Percentiles rank a stretch among this genome's conserved stretches.
Conservation (phyloP, 2,113 vertebrate species). For the Natator depressus region DNA sequence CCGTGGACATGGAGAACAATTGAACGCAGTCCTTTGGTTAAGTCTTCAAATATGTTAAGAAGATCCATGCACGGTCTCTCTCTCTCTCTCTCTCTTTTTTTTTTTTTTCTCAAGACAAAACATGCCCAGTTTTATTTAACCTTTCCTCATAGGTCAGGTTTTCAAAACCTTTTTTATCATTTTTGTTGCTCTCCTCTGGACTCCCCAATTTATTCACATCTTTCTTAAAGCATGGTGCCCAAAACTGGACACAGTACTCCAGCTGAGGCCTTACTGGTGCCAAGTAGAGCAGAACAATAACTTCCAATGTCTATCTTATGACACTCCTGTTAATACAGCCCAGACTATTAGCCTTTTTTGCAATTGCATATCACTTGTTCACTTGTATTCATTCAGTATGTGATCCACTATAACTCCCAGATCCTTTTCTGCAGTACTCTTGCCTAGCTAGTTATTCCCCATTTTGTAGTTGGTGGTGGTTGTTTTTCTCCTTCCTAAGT, state of each 20-base stretch:
- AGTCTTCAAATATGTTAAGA: not conserved
- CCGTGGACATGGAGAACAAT: not conserved
- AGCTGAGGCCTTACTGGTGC: not conserved
- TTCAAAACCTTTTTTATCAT: not conserved
- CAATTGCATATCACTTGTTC: not conserved
- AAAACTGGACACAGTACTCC: not conserved
- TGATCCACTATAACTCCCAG: no score
- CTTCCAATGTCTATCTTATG: not conserved
- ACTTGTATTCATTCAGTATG: not conserved
- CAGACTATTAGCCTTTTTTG: not conserved
- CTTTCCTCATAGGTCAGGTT: not conserved
- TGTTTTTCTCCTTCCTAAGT: not conserved
- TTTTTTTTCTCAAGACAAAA: not conserved
- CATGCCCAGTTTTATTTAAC: not conserved
- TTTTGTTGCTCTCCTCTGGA: not conserved
- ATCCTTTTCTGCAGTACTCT: not conserved
- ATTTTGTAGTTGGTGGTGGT: not conserved
- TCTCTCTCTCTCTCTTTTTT: no score
- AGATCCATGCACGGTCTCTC: not conserved
- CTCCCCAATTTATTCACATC: not conserved
- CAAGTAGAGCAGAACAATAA: not conserved
- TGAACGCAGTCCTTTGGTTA: not conserved
- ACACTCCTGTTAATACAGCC: not conserved
- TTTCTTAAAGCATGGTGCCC: not conserved
- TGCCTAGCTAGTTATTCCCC: not conserved